phyloP scores from a whole-genome alignment of 2,113 vertebrate genomes.

The Lampris megalopsis region DNA sequence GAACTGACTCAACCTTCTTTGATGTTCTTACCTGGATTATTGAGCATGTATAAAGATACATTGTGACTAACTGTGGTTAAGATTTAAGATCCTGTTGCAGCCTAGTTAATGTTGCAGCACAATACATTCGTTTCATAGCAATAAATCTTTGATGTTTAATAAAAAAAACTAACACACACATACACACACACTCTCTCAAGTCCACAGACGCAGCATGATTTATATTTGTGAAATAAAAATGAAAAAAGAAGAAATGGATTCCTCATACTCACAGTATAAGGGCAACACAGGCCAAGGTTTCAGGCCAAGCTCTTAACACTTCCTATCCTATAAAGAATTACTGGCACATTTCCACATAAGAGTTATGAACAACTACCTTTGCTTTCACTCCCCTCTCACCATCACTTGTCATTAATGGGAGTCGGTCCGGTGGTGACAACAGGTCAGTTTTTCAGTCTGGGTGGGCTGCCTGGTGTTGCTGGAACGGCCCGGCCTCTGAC shows the following conservation, averaged over 20 bases:
- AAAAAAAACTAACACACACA: slow-evolving; percentile 13
- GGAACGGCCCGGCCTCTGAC: slow-evolving; percentile 54
- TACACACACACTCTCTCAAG: too few relatives aligned
- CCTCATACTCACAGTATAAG: slow-evolving; percentile 27
- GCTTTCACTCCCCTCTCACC: background rate
- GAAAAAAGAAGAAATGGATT: slow-evolving; percentile 19
- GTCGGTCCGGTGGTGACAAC: slow-evolving; percentile 21
- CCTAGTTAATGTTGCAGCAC: background rate
- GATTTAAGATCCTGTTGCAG: slow-evolving; percentile 9
- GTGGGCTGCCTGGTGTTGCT: background rate
- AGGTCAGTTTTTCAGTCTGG: slow-evolving; percentile 45
- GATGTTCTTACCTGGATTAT: too few relatives aligned
- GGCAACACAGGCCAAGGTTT: background rate
- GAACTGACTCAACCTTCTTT: too few relatives aligned
- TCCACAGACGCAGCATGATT: slow-evolving; percentile 17
- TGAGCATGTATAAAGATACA: background rate
- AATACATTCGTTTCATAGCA: slow-evolving; percentile 21
- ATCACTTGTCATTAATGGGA: slow-evolving; percentile 7
- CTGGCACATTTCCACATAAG: background rate
- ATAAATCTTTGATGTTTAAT: slow-evolving; percentile 22
- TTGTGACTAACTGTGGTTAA: background rate
- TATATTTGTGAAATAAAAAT: slow-evolving; percentile 30
- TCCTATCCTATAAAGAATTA: background rate
- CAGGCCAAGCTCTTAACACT: background rate
- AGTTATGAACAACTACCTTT: background rate